Conservation (phyloP, 1,140 invertebrate genomes). For the Lepidurus couesii region DNA sequence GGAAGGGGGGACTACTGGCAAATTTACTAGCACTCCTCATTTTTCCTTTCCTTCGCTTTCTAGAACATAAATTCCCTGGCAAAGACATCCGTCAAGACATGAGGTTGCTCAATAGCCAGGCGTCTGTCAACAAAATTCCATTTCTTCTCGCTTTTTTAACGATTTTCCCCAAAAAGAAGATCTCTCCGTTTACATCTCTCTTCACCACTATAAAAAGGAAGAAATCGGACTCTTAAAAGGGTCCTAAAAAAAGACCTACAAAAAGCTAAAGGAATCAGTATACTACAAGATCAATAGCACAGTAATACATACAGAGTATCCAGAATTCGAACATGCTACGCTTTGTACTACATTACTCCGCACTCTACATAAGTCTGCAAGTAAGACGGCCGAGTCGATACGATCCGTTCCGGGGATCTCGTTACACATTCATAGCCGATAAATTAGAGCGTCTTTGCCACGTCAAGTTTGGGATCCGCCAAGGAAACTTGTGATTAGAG, state of each 20-base stretch:
- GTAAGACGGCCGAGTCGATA: not conserved
- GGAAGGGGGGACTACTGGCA: not conserved
- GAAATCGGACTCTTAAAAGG: no score
- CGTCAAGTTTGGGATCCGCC: not conserved
- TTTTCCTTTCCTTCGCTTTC: not conserved
- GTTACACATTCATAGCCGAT: conserved; percentile 15
- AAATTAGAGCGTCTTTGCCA: not conserved
- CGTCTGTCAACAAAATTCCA: conserved; percentile 14
- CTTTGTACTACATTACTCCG: not conserved
- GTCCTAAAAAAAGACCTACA: no score
- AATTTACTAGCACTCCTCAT: not conserved
- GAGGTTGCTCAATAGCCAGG: not conserved
- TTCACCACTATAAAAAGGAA: not conserved
- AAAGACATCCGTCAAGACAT: conserved; percentile 6
- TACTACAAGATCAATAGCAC: no score
- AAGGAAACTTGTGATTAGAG: not conserved
- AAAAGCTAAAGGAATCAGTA: no score
- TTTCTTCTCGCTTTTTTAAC: not conserved
- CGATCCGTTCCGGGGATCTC: not conserved
- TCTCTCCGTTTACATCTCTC: not conserved
- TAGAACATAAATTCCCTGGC: not conserved
- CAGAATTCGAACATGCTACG: no score
- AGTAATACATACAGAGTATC: no score
- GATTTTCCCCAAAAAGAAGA: not conserved
- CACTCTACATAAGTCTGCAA: not conserved